Evolutionary conservation across 2,797 vertebrate species (phyloP).

Genomic region (Poeciliopsis gracilis): DNA sequence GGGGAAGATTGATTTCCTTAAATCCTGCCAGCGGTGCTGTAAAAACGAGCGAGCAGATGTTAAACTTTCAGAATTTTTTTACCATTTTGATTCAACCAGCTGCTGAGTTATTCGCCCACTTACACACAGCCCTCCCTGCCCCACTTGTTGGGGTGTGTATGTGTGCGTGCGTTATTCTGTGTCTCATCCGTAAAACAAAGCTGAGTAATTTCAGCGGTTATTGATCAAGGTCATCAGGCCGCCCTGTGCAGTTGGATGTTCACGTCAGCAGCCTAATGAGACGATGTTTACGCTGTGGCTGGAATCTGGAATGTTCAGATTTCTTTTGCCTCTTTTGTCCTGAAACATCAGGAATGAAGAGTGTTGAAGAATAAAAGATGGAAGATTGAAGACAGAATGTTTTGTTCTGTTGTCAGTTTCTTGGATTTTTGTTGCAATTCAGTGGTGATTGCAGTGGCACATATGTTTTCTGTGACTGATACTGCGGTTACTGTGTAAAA

Average conservation of each 20-base stretch:
- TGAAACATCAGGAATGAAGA: constrained; percentile 1
- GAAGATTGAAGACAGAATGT: not conserved
- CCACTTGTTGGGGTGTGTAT: not conserved
- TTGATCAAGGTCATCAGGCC: constrained; percentile 43
- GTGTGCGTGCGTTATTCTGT: constrained; percentile 9
- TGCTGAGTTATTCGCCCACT: constrained; percentile 9
- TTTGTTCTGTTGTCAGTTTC: not conserved
- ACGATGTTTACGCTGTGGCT: constrained; percentile 20
- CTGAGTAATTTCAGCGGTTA: constrained; percentile 30
- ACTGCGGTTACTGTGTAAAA: not conserved
- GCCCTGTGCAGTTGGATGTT: constrained; percentile 33
- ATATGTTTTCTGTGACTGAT: not conserved
- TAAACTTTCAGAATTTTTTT: constrained; percentile 24
- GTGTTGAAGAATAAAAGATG: not conserved
- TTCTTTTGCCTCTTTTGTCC: constrained; percentile 10
- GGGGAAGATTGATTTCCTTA: constrained; percentile 35
- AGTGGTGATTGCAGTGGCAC: not conserved
- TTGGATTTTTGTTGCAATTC: not conserved
- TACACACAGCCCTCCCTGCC: not conserved
- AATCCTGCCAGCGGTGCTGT: constrained; percentile 24
- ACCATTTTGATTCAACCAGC: constrained; percentile 9
- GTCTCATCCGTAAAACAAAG: constrained; percentile 24
- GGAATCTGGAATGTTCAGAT: constrained; percentile 37
- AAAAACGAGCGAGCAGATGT: constrained; percentile 36
- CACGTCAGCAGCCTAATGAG: constrained; percentile 40